These are phyloP conservation scores for Brachyalestes nurse DNA, from an alignment of 2,797 vertebrate species.

Conservation along the genomic window DNA sequence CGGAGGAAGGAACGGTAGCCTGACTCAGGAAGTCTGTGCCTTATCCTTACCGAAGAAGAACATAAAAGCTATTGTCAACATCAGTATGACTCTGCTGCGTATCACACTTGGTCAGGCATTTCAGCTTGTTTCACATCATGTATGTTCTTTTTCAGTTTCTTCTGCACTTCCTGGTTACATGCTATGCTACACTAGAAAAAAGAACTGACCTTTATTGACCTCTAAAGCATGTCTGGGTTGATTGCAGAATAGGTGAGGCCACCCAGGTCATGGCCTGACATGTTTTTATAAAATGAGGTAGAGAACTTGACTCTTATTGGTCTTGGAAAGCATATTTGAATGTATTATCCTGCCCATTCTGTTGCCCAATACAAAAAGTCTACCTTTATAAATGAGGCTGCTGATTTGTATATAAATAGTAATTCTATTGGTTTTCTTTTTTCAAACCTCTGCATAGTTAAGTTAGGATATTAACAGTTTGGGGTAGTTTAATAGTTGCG, in stretches of 20 bases:
- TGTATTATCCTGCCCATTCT: too few relatives aligned
- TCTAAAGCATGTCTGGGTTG: background rate
- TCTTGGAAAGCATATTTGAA: too few relatives aligned
- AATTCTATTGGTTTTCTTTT: too few relatives aligned
- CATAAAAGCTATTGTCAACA: background rate
- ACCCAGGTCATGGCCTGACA: background rate
- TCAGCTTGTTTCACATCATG: background rate
- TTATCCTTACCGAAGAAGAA: background rate
- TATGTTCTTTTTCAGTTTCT: background rate
- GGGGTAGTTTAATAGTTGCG: too few relatives aligned
- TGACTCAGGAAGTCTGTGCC: background rate
- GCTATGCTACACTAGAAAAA: background rate
- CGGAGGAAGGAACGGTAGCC: background rate
- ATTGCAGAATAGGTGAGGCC: background rate
- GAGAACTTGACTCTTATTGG: background rate
- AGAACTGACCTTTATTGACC: background rate
- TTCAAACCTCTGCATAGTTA: too few relatives aligned
- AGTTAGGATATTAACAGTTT: too few relatives aligned
- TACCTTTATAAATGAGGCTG: too few relatives aligned
- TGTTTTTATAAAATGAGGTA: background rate
- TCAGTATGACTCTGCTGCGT: background rate
- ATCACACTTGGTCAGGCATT: background rate
- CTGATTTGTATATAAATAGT: too few relatives aligned
- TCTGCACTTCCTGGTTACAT: background rate
- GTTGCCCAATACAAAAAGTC: too few relatives aligned